A percentile compares a stretch with the other conserved stretches of the same genome.
Conservation (phyloP, 2,888 invertebrate species). For the Catocala nupta region DNA sequence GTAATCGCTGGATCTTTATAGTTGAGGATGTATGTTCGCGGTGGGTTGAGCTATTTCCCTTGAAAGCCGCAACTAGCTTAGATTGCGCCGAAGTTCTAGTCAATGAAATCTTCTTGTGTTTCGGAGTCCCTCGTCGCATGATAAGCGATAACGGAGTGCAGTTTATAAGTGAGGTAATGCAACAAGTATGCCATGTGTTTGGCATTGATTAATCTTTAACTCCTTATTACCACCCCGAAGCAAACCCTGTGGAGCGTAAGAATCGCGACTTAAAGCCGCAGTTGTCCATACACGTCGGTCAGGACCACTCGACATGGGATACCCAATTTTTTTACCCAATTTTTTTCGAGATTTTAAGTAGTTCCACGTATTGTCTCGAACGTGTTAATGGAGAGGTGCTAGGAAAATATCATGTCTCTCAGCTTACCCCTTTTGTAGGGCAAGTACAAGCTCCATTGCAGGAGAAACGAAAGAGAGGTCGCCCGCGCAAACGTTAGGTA, state of each 20-base stretch:
- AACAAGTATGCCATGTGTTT: constrained; percentile 10
- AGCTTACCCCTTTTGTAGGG: background rate
- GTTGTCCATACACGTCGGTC: constrained; percentile 4
- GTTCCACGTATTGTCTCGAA: background rate
- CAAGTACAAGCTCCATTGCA: background rate
- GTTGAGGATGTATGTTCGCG: constrained; percentile 10
- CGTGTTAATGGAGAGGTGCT: background rate
- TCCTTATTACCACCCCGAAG: constrained; percentile 14
- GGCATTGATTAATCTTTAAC: constrained; percentile 11
- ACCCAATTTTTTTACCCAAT: too few relatives aligned
- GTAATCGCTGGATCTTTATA: constrained; percentile 8
- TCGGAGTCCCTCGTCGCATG: constrained; percentile 13
- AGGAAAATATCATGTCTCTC: background rate
- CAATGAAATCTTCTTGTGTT: constrained; percentile 5
- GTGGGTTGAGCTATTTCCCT: constrained; percentile 15
- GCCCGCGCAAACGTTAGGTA: too few relatives aligned
- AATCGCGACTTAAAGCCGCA: constrained; percentile 15
- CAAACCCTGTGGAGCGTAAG: constrained; percentile 16
- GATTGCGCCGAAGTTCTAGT: constrained; percentile 5
- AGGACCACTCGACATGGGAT: constrained; percentile 11
- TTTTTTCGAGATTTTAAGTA: background rate
- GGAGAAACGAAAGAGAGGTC: background rate
- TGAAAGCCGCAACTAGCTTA: constrained; percentile 9
- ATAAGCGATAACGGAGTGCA: constrained; percentile 19
- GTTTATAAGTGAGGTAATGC: constrained; percentile 14